phyloP scores from a whole-genome alignment of 1,140 invertebrate genomes.

The Arion vulgaris region DNA sequence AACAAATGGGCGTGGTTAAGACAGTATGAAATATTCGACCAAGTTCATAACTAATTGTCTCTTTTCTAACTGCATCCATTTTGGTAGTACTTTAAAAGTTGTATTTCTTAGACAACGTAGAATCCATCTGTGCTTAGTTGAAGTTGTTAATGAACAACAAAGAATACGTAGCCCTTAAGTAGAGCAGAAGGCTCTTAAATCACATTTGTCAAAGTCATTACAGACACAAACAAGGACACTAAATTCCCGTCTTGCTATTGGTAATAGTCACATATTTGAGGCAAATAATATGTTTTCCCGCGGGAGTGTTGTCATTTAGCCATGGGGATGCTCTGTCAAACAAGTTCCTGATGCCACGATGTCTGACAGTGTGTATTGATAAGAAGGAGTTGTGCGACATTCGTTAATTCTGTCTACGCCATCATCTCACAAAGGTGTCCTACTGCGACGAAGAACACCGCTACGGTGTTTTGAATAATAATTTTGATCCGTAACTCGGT shows the following conservation, averaged over 20 bases:
- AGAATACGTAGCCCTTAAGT: slow-evolving; percentile 29
- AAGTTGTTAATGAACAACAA: neutral
- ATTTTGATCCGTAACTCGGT: neutral
- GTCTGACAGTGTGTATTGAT: slow-evolving; percentile 41
- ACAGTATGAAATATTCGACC: neutral
- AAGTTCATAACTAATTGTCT: neutral
- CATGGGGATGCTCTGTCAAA: slow-evolving; percentile 26
- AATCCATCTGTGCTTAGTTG: no score
- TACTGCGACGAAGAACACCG: slow-evolving; percentile 14
- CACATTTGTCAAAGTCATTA: slow-evolving; percentile 41
- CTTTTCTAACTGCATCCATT: neutral
- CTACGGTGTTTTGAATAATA: slow-evolving; percentile 5
- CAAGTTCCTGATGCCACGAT: slow-evolving; percentile 32
- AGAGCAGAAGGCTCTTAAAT: neutral
- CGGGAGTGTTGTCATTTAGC: slow-evolving; percentile 40
- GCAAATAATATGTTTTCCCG: slow-evolving; percentile 49
- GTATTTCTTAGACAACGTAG: no score
- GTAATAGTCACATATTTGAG: slow-evolving; percentile 19
- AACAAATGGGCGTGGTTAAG: neutral
- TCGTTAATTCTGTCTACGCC: slow-evolving; percentile 41
- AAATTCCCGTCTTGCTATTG: slow-evolving; percentile 35
- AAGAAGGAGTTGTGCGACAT: neutral
- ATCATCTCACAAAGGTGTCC: slow-evolving; percentile 30
- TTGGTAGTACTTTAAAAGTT: no score
- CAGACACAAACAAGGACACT: slow-evolving; percentile 34